Base-by-base conservation (phyloP, 2,888 invertebrate species). In the Drosophila infuscata region DNA sequence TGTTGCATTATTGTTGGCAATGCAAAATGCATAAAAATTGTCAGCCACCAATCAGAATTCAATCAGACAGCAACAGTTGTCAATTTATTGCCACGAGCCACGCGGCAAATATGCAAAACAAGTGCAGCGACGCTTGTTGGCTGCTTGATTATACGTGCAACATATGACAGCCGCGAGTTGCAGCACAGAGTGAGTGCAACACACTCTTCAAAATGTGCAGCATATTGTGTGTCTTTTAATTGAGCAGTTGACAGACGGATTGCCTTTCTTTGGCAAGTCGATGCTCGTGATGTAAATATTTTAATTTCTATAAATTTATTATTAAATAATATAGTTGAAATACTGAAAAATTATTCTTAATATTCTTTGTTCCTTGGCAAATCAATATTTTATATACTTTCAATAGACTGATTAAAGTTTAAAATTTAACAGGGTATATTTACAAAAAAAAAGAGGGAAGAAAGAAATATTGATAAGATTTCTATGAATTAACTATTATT, bases 41-140 rank as follows among this genome's bases (percentile, higher is more conserved):
- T 56, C 69, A 71, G 49, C 63, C 79, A 81, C 72, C 86, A 79
- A 88, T 76, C 83, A 78, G 80, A 90, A 90, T 82, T 71, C 83
- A 85, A 86, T 88, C 89, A 85, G 85, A 74, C 85, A 82, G 88
- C 86, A 86, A 86, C 85, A 89, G 88, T 86, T 89, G 89, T 88
- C 85, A 88, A 70, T 88, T 76, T 41, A 64, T 70, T 67, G 68
- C 36, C 54, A 64, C 75, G 3, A 61, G 49, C 41, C 30, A 74
- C 57, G 54, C 15, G 56, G 71, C 89, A 79, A 76, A 79, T 85
- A 65, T 82, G 71, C 71, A 49, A 58, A 52, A 17, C 54, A 58
- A 41, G 62, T 20, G 57, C 25, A 35, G 43, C 25, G 20, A 17
- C 41, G 11, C 53, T 17, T 48, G 43, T 17, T 51, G 48, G 60